Evolutionary conservation across 1,140 invertebrate genomes (phyloP).

Genomic region (Drosophila bifasciata): DNA sequence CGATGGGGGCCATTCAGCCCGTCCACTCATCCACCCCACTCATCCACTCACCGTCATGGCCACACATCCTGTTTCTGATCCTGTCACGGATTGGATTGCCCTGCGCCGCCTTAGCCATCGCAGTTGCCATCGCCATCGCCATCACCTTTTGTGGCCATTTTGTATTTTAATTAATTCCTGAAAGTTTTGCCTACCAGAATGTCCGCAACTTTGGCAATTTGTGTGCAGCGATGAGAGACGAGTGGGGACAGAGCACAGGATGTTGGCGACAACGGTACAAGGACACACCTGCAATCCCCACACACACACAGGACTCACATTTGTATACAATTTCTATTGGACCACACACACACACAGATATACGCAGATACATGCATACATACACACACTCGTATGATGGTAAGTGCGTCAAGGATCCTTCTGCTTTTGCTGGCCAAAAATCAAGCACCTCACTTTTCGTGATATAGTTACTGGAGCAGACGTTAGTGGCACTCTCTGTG

Average conservation of each 20-base stretch:
- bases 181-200: conserved; percentile 50
- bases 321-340: background rate
- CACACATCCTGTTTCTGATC: conserved; percentile 41
- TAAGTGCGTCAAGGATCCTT: conserved; percentile 48
- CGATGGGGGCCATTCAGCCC: background rate
- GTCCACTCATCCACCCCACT: background rate
- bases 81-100: conserved; percentile 47
- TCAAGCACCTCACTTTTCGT: conserved; percentile 45
- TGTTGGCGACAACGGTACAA: conserved; percentile 42
- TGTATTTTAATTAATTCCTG: conserved; percentile 70
- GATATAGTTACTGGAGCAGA: conserved; percentile 58
- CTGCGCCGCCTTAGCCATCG: background rate
- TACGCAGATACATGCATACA: background rate
- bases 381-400: conserved; percentile 20
- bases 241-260: conserved; percentile 13
- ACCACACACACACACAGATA: conserved; percentile 17
- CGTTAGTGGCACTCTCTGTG: conserved; percentile 47
- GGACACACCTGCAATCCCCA: conserved; percentile 48
- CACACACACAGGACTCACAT: conserved; percentile 15
- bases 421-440: conserved; percentile 32
- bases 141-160: conserved; percentile 45
- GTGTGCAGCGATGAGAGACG: conserved; percentile 59
- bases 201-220: conserved; percentile 71
- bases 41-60: background rate
- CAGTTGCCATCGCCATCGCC: conserved; percentile 11